Conservation (phyloP, 2,797 vertebrate genomes). For the Chloroceryle inda region DNA sequence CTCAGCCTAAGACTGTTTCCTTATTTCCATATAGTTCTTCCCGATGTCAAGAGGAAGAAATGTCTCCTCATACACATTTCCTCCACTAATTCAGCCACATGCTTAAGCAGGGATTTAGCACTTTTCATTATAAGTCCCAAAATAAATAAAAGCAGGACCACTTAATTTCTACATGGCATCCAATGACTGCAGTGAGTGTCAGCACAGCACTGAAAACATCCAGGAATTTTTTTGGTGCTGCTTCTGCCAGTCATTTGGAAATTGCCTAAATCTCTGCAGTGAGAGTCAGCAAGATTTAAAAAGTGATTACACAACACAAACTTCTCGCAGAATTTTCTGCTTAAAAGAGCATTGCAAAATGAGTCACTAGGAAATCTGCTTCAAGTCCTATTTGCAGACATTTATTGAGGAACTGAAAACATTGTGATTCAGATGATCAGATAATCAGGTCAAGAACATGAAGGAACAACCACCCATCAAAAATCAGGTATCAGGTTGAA, state of each 20-base stretch:
- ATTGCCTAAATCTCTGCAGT: not conserved
- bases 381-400: not conserved
- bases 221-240: not conserved
- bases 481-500: not conserved
- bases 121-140: not conserved
- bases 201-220: not conserved
- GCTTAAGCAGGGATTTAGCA: not conserved
- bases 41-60: not conserved
- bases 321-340: not conserved
- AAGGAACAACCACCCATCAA: not conserved
- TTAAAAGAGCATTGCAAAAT: not conserved
- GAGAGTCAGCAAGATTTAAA: not conserved
- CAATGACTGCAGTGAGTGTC: not conserved
- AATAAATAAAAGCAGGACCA: not conserved
- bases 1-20: not conserved
- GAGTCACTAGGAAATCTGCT: not conserved
- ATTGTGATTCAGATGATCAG: not conserved
- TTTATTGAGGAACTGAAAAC: not conserved
- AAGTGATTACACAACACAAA: not conserved
- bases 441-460: not conserved
- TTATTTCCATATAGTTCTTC: not conserved
- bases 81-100: not conserved
- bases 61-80: not conserved
- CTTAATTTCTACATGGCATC: not conserved
- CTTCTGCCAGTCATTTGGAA: not conserved